Base-by-base conservation (phyloP, 2,113 vertebrate species). In the Dipodomys ordii region DNA sequence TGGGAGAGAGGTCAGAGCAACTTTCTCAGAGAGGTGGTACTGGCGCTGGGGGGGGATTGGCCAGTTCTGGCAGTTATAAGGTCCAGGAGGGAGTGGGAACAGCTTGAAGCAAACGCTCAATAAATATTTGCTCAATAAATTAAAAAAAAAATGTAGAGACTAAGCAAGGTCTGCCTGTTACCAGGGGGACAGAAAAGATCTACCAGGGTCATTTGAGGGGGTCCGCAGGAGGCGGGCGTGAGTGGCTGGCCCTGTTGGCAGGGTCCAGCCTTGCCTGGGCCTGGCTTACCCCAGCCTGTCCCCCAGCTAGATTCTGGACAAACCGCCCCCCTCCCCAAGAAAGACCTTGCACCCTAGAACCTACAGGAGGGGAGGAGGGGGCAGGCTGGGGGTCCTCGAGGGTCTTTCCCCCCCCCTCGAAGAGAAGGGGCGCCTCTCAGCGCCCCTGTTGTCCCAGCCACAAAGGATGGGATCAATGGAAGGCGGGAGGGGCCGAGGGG, bases 381-480 rank as follows among this genome's bases (percentile, higher is more conserved):
- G 67, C 25, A 10, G 27, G 91, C 78, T 64, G 79, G 76, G 77
- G 95, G 81, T 87, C 78, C 92, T 91, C 73, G n/a, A 1, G 12
- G 91, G 72, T 30, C 80, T 83, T 81, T 77, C 80, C 49, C 80
- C 88, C 82, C 49, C 83, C 85, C 82, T 84, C 97, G 96, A 96
- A 92, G 97, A 97, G 96, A 98, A 97, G 76, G 93, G 87, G 97
- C 97, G 98, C 97, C 98, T 97, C 97, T 90, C 98, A 97, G 97
- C 96, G 97, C 98, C 98, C 97, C 97, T 92, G 97, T 97, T 98
- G 98, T 98, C 98, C 96, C 76, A 96, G 97, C 97, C 96, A 97
- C 98, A 98, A 97, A 98, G 98, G 97, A 87, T 97, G 81, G 80
- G 98, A 98, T 98, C 98, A 98, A 98, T 98, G 98, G 97, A 96